Evolutionary conservation across 2,113 vertebrate species (phyloP).

Genomic region (Neogobius melanostomus): DNA sequence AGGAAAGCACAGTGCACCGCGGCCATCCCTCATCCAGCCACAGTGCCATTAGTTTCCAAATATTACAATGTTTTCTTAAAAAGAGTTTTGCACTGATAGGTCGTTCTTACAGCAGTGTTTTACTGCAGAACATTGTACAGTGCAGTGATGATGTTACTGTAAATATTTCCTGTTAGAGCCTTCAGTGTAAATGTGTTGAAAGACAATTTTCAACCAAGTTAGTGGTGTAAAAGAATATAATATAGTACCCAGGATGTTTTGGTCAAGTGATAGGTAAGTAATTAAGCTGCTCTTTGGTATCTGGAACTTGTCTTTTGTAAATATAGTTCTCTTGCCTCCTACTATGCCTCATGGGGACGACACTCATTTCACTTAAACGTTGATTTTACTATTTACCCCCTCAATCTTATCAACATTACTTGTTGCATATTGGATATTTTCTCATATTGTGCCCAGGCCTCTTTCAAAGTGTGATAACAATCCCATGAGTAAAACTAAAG

Average conservation of each 20-base stretch:
- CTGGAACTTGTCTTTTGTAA: no score
- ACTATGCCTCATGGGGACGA: no score
- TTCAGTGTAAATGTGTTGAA: no score
- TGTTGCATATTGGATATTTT: neutral
- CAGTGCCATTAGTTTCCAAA: slow-evolving; percentile 30
- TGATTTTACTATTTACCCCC: no score
- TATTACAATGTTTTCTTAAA: slow-evolving; percentile 49
- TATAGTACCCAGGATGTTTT: no score
- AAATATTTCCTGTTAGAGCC: no score
- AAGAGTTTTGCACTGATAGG: slow-evolving; percentile 11
- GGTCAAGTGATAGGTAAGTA: no score
- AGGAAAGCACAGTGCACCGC: slow-evolving; percentile 20
- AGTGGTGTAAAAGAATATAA: no score
- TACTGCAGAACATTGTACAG: neutral
- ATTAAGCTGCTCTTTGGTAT: no score
- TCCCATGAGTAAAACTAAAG: slow-evolving; percentile 51
- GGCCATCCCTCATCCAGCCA: slow-evolving; percentile 30
- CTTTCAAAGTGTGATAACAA: slow-evolving; percentile 9
- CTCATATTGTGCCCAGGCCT: neutral
- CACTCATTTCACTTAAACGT: no score
- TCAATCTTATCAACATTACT: neutral
- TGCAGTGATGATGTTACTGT: neutral
- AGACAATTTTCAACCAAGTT: no score
- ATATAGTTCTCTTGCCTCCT: no score
- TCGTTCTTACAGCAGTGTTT: neutral